A percentile compares a stretch with the other conserved stretches of the same genome.
Evolutionary conservation across 2,113 vertebrate species (phyloP).

Genomic region (Haemorhous mexicanus): DNA sequence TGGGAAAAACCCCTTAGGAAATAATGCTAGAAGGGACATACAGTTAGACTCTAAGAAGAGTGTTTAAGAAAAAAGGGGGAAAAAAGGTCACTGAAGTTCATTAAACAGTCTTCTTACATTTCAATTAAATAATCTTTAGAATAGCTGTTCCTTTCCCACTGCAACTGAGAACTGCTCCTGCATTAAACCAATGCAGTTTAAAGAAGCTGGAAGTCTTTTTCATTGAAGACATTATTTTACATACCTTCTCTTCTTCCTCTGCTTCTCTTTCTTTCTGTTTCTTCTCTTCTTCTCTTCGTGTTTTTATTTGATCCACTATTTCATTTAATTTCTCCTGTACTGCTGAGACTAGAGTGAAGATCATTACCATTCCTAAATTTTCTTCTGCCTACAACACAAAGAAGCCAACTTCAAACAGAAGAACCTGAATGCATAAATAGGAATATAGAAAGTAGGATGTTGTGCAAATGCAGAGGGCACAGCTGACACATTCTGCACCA

Average conservation of each 20-base stretch:
- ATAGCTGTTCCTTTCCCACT: background rate
- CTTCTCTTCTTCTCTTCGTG: constrained; percentile 89
- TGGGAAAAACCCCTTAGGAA: background rate
- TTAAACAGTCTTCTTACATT: background rate
- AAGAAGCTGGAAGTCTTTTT: background rate
- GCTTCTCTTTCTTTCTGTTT: constrained; percentile 86
- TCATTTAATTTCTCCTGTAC: constrained; percentile 97
- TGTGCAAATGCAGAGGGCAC: background rate
- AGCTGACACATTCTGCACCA: background rate
- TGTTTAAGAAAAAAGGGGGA: background rate
- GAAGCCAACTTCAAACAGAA: background rate
- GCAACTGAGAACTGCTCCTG: background rate
- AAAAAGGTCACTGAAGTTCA: background rate
- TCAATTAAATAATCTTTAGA: background rate
- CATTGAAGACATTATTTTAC: background rate
- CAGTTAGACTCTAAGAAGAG: background rate
- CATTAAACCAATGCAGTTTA: background rate
- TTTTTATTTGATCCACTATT: constrained; percentile 93
- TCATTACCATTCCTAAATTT: constrained; percentile 98
- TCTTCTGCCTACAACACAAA: constrained; percentile 83
- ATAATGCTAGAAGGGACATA: background rate
- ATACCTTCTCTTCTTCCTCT: constrained; percentile 96
- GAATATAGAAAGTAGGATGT: background rate
- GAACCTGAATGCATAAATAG: background rate
- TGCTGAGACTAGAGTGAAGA: constrained; percentile 94